Percentiles rank a stretch among this genome's conserved stretches.
Evolutionary conservation across 2,888 invertebrate genomes (phyloP).

Genomic region (Mythimna albipuncta): DNA sequence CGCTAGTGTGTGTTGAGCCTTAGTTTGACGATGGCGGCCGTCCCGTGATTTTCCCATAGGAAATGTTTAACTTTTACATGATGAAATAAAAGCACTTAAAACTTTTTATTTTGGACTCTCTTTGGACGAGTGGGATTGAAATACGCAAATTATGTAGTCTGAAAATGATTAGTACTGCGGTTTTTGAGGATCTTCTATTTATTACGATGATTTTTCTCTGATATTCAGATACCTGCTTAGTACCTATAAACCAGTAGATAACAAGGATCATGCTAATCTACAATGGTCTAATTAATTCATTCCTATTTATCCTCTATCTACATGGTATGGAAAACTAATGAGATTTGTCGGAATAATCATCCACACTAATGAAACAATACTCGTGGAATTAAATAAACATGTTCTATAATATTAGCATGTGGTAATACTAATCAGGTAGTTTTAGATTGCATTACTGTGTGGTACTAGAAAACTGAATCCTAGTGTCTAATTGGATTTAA

Average conservation of each 20-base stretch:
- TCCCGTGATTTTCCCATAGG: slow-evolving; percentile 36
- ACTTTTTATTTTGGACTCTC: slow-evolving; percentile 43
- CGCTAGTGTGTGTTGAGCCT: too few relatives aligned
- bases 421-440: background rate
- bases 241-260: too few relatives aligned
- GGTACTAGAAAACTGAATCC: too few relatives aligned
- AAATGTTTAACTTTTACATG: slow-evolving; percentile 43
- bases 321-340: slow-evolving; percentile 5
- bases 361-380: background rate
- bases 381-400: slow-evolving; percentile 27
- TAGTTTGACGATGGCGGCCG: slow-evolving; percentile 26
- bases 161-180: background rate
- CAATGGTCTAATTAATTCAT: background rate
- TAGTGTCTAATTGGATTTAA: too few relatives aligned
- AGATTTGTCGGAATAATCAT: background rate
- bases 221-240: too few relatives aligned
- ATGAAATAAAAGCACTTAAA: slow-evolving; percentile 57
- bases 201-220: background rate
- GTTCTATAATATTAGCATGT: slow-evolving; percentile 17
- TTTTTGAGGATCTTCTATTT: background rate
- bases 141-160: slow-evolving; percentile 16
- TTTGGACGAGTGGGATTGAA: slow-evolving; percentile 19
- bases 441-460: background rate
- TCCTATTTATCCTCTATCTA: background rate
- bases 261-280: background rate